Base-by-base conservation (phyloP, 2,113 vertebrate genomes). In the Perca schrenkii region DNA sequence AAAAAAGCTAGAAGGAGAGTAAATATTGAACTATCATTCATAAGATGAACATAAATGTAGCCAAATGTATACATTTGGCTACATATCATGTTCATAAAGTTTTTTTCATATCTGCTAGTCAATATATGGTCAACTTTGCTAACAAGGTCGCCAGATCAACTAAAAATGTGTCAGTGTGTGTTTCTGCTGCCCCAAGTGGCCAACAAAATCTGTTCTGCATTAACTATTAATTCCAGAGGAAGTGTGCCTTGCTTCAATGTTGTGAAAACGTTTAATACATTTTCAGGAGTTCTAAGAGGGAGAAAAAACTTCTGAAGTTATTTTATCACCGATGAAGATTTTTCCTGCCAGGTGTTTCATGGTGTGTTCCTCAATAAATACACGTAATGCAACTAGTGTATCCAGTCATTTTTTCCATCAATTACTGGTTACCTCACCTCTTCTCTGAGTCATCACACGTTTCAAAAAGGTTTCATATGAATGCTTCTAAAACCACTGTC, bases 401-500 rank as follows among this genome's bases (percentile, higher is more conserved):
- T 56, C 52, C 28, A 31, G 50, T 86, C 15, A 77, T 13, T 67
- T 71, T 78, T 84, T 89, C 82, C 80, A 50, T 0, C 68, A 47
- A 17, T 78, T 34, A 21, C 54, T 1, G 49, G 47, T 79, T 77
- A 78, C 78, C 52, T 86, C 87, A 82, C n/a, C 22, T n/a, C 47
- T 15, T 17, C 63, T 76, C 63, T 83, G 81, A 82, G 57, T 84
- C 81, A 80, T 80, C 79, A 36, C 58, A 61, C 8, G 22, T 73
- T 73, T 76, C 53, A 58, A 52, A 65, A 58, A 47, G 19, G 14
- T 81, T 85, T 83, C 8, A 61, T 7, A 52, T 86, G 63, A 89
- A 86, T 66, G 49, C 74, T 77, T 69, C 73, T 68, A 16, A 82
- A 85, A 50, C 77, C 72, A 17, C 50, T 0, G 52, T 22, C 46